phyloP scores from a whole-genome alignment of 2,113 vertebrate species.

The Erinaceus europaeus region DNA sequence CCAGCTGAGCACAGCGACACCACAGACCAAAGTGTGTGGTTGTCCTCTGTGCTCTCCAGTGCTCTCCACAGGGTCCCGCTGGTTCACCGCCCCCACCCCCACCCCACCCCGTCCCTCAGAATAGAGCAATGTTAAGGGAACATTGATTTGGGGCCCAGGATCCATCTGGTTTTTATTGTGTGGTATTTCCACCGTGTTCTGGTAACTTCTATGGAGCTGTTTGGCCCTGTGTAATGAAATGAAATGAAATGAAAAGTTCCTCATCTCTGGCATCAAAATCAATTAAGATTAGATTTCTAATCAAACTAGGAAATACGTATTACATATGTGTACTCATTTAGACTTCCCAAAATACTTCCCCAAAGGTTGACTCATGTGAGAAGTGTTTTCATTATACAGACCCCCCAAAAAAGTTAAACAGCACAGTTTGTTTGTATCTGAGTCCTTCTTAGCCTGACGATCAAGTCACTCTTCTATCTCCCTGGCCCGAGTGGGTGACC shows the following conservation, averaged over 20 bases:
- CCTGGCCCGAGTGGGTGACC: not conserved
- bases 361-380: not conserved
- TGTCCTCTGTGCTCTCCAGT: not conserved
- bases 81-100: too few relatives aligned
- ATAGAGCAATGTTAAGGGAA: not conserved
- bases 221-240: not conserved
- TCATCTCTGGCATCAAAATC: not conserved
- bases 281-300: constrained; percentile 24
- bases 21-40: not conserved
- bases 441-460: not conserved
- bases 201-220: not conserved
- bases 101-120: not conserved
- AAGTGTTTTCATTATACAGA: not conserved
- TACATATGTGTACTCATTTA: not conserved
- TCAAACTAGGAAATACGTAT: not conserved
- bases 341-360: not conserved
- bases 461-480: not conserved
- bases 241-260: not conserved
- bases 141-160: not conserved
- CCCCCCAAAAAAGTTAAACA: not conserved
- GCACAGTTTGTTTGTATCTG: constrained; percentile 16
- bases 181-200: not conserved
- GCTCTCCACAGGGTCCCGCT: not conserved
- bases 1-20: not conserved
- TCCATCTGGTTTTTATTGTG: constrained; percentile 8